Base-by-base conservation (phyloP, 2,797 vertebrate species). In the Accipiter superciliosus region DNA sequence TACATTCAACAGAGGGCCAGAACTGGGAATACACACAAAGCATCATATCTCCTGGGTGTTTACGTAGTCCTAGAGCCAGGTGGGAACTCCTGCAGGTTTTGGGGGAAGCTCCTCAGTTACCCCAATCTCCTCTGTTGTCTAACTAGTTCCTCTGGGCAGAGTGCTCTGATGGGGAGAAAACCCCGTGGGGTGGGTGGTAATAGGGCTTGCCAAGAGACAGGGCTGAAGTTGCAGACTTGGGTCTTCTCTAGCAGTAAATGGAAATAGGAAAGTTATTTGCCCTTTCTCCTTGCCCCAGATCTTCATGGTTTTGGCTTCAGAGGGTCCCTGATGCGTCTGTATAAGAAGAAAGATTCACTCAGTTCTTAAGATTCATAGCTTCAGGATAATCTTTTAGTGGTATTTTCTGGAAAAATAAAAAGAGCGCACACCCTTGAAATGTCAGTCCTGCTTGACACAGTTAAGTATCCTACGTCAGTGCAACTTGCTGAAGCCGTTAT, bases 121-220 rank as follows among this genome's bases (percentile, higher is more conserved):
- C 19, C 17, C 42, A 26, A 28, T 10, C 21, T 66, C 15, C 28
- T 77, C 31, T 53, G 11, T 5, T 69, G 3, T 22, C 26, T 37
- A 61, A 45, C 3, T 21, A 57, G 9, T 19, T 47, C 6, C 11
- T 33, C 12, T 73, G 14, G 24, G 11, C 29, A 65, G 21, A 55
- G 37, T 29, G 14, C 9, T 65, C 16, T 31, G 9, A 45, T 15
- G 17, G 20, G 14, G 9, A 93, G 26, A 86, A 72, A 82, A 40
- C 2, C 10, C 20, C 12, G 2, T 31, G 10, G 25, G 2, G 2
- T n/a, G 2, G 11, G 7, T 58, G 19, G 4, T 57, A 63, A 14
- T 6, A 77, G 33, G 9, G 17, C 22, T 37, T 76, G n/a, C 13
- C 26, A 74, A 52, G 26, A 78, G 10, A 33, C 15, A 49, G 22